Conservation (phyloP, 2,113 vertebrate species). For the Gila orcuttii region DNA sequence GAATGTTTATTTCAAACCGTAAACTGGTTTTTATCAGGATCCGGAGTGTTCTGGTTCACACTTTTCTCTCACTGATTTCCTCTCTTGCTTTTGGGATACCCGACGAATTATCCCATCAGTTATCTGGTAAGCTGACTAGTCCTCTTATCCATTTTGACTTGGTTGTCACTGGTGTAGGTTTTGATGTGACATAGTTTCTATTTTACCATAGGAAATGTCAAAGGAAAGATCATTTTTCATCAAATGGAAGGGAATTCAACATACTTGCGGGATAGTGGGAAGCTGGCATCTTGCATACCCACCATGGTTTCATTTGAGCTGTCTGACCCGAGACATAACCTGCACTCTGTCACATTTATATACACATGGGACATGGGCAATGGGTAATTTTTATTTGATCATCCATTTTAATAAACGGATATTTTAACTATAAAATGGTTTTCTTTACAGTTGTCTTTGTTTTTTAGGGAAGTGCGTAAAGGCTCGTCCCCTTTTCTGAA, state of each 20-base stretch:
- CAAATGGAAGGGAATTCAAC: constrained; percentile 79
- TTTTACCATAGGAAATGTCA: constrained; percentile 76
- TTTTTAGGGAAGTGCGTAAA: constrained; percentile 75
- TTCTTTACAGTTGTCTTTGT: not conserved
- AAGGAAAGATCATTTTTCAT: constrained; percentile 80
- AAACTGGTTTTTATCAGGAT: constrained; percentile 49
- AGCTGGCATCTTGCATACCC: constrained; percentile 69
- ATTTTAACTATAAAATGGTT: not conserved
- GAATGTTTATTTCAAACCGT: not conserved
- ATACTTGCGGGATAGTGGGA: constrained; percentile 67
- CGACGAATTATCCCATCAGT: constrained; percentile 55
- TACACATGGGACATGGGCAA: constrained; percentile 89
- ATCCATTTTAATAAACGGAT: not conserved
- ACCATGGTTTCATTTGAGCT: constrained; percentile 82
- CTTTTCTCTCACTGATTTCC: constrained; percentile 44
- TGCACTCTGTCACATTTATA: constrained; percentile 76
- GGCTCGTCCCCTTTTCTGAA: constrained; percentile 77
- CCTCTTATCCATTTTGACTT: not conserved
- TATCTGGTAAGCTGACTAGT: constrained; percentile 59
- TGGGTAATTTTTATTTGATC: constrained; percentile 72
- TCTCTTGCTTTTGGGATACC: constrained; percentile 36
- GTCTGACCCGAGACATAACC: constrained; percentile 79
- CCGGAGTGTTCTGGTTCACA: constrained; percentile 32
- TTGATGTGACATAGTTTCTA: not conserved
- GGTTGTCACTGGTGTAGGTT: not conserved